A percentile compares a stretch with the other conserved stretches of the same genome.
Evolutionary conservation across 2,797 vertebrate species (phyloP).

Genomic region (Galaxias olidus): DNA sequence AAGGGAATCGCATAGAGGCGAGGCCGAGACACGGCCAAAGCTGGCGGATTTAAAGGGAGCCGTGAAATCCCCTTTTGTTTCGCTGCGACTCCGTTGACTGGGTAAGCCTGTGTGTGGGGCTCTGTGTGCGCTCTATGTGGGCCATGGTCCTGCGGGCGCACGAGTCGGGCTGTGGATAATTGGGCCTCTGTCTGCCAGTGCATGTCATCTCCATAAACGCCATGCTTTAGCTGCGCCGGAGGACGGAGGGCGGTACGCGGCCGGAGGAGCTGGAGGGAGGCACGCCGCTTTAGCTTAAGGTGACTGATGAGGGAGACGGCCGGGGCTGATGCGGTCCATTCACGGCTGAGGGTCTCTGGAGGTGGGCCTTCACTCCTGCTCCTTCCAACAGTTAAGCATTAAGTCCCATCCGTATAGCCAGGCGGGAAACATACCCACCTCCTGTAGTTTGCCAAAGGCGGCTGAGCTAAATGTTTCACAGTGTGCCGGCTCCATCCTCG

Average conservation of each 20-base stretch:
- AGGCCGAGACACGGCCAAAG: constrained; percentile 59
- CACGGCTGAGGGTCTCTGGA: constrained; percentile 21
- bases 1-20: constrained; percentile 65
- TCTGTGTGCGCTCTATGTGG: constrained; percentile 49
- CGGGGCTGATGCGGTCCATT: constrained; percentile 31
- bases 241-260: constrained; percentile 19
- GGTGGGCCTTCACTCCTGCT: constrained; percentile 37
- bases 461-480: constrained; percentile 21
- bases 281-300: constrained; percentile 51
- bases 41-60: constrained; percentile 67
- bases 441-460: constrained; percentile 5
- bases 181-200: constrained; percentile 51
- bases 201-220: constrained; percentile 58
- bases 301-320: constrained; percentile 55
- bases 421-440: not conserved
- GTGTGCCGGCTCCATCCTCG: constrained; percentile 17
- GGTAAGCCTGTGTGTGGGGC: constrained; percentile 24
- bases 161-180: constrained; percentile 69
- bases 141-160: constrained; percentile 44
- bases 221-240: constrained; percentile 30
- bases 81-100: constrained; percentile 53
- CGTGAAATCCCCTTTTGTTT: constrained; percentile 76
- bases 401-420: constrained; percentile 29
- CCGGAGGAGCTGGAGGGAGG: constrained; percentile 34
- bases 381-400: constrained; percentile 12